Evolutionary conservation across 2,888 invertebrate genomes (phyloP).

Genomic region (Pedicia rivosa): DNA sequence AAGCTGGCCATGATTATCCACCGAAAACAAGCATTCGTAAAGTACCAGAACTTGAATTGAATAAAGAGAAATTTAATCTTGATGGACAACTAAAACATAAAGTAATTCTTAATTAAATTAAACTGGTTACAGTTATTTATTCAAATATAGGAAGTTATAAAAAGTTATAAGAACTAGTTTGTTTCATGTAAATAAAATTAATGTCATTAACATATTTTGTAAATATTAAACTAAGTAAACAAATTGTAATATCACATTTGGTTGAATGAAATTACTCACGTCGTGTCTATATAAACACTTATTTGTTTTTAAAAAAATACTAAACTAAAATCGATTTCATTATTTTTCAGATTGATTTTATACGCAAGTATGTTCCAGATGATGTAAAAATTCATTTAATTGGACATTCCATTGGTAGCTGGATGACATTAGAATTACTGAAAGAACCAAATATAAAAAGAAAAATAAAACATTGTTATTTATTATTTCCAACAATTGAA

Average conservation of each 20-base stretch:
- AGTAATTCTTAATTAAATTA: too few species aligned
- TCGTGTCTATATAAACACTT: too few species aligned
- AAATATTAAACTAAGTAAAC: too few species aligned
- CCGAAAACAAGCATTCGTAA: conserved; percentile 32
- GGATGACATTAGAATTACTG: conserved; percentile 60
- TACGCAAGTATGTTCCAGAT: conserved; percentile 52
- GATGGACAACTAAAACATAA: conserved; percentile 69
- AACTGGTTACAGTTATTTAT: too few species aligned
- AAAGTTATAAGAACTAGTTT: too few species aligned
- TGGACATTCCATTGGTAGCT: conserved; percentile 84
- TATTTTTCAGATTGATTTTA: conserved; percentile 40
- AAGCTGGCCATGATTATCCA: conserved; percentile 68
- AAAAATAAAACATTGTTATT: conserved; percentile 44
- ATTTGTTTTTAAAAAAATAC: too few species aligned
- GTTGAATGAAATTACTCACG: too few species aligned
- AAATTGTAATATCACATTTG: too few species aligned
- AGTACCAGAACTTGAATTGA: conserved; percentile 34
- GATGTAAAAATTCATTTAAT: conserved; percentile 62
- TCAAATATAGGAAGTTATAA: too few species aligned
- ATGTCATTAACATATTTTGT: too few species aligned
- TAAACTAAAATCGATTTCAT: too few species aligned
- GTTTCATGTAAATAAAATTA: too few species aligned
- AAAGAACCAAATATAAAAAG: conserved; percentile 38
- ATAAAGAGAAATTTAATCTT: conserved; percentile 50
- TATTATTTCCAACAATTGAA: conserved; percentile 81